Conservation (phyloP, 2,113 vertebrate species). For the Gymnorhina tibicen region DNA sequence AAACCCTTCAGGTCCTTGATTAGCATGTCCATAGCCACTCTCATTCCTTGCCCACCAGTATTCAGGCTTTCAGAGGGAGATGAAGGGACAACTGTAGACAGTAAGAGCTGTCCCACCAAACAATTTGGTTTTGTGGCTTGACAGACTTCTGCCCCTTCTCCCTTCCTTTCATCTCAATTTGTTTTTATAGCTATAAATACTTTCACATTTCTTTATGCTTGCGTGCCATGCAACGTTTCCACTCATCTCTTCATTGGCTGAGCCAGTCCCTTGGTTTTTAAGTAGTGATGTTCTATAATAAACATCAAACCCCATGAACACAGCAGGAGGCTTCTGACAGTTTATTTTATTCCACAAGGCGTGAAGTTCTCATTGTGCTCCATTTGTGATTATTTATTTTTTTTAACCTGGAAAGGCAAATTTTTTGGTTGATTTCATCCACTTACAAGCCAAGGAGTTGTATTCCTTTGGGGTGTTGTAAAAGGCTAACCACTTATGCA, state of each 20-base stretch:
- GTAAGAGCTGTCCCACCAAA: neutral
- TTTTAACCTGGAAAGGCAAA: neutral
- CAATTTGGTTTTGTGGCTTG: neutral
- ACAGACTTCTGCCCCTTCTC: neutral
- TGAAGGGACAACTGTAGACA: neutral
- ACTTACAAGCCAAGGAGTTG: neutral
- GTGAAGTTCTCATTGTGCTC: neutral
- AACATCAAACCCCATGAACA: neutral
- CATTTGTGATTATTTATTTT: neutral
- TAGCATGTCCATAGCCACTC: accelerated
- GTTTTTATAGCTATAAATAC: neutral
- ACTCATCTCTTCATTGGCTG: neutral
- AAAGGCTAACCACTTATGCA: neutral
- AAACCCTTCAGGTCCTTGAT: neutral
- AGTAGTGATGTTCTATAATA: neutral
- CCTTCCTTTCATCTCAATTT: neutral
- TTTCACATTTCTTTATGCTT: neutral
- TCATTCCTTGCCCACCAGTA: neutral
- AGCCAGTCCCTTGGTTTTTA: neutral
- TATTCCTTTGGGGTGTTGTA: neutral
- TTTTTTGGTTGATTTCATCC: slow-evolving; percentile 13
- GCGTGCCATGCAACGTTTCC: neutral
- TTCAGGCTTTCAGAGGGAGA: neutral
- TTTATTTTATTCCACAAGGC: slow-evolving; percentile 21
- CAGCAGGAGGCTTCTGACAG: neutral